A percentile compares a stretch with the other conserved stretches of the same genome.
These are phyloP conservation scores for Ophonus ardosiacus DNA, from an alignment of 2,888 invertebrate genomes.

Conservation along the genomic window DNA sequence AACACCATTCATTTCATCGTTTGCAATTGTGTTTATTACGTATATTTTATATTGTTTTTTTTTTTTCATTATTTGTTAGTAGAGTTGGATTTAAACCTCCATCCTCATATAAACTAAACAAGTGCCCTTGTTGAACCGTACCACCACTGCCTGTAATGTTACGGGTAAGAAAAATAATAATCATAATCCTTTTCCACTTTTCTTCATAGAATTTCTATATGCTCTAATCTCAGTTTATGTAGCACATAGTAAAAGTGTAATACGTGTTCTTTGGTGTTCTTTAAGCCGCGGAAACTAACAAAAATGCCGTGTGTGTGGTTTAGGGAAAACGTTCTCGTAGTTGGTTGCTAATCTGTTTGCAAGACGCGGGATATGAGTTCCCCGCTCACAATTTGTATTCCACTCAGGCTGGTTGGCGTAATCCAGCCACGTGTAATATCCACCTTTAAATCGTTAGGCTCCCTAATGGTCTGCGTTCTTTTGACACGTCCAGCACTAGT, in stretches of 20 bases:
- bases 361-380: constrained; percentile 49
- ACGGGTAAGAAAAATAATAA: neutral
- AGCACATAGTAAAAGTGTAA: neutral
- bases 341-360: constrained; percentile 39
- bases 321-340: neutral
- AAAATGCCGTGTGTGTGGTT: constrained; percentile 17
- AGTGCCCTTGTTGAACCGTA: no score
- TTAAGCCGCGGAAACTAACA: constrained; percentile 28
- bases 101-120: no score
- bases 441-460: constrained; percentile 61
- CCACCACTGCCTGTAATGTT: no score
- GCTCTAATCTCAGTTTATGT: neutral
- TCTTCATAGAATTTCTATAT: neutral
- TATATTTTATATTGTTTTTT: no score
- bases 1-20: no score
- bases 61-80: no score
- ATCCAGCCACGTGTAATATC: constrained; percentile 62
- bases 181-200: neutral
- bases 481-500: constrained; percentile 56
- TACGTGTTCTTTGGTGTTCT: neutral
- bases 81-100: no score
- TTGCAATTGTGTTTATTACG: no score
- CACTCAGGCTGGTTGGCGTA: constrained; percentile 46
- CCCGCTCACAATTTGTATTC: constrained; percentile 54
- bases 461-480: constrained; percentile 54